A percentile compares a stretch with the other conserved stretches of the same genome.
Conservation (phyloP, 2,113 vertebrate species). For the Oncorhynchus nerka region DNA sequence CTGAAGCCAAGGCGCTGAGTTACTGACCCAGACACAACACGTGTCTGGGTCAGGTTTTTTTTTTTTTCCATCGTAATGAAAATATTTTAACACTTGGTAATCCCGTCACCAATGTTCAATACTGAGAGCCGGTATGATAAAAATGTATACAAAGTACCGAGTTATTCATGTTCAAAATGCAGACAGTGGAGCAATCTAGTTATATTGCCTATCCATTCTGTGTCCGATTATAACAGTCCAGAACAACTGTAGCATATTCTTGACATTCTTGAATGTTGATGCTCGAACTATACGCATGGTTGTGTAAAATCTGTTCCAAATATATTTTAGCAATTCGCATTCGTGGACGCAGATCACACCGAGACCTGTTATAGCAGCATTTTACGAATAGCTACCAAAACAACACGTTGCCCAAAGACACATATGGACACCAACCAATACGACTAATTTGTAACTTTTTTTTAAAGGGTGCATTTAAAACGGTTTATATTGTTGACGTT, state of each 20-base stretch:
- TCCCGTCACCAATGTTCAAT: constrained; percentile 38
- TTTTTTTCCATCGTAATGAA: neutral
- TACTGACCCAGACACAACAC: constrained; percentile 73
- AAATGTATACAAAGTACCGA: neutral
- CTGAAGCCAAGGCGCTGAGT: constrained; percentile 57
- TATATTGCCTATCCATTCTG: constrained; percentile 38
- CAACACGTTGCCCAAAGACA: neutral
- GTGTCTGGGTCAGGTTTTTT: neutral
- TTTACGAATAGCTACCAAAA: neutral
- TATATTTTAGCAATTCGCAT: neutral
- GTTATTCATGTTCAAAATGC: constrained; percentile 42
- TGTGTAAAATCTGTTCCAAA: neutral
- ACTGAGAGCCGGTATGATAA: constrained; percentile 53
- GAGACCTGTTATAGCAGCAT: neutral
- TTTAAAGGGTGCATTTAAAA: neutral
- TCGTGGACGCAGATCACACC: neutral
- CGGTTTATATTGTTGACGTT: too few species aligned
- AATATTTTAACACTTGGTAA: constrained; percentile 32
- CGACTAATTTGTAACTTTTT: neutral
- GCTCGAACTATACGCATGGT: neutral
- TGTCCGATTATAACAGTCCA: constrained; percentile 21
- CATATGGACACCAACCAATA: neutral
- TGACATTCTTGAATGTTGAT: neutral
- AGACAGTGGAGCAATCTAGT: constrained; percentile 59
- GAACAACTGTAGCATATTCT: neutral